phyloP scores from a whole-genome alignment of 2,797 vertebrate species.

The Hyperoplus immaculatus region DNA sequence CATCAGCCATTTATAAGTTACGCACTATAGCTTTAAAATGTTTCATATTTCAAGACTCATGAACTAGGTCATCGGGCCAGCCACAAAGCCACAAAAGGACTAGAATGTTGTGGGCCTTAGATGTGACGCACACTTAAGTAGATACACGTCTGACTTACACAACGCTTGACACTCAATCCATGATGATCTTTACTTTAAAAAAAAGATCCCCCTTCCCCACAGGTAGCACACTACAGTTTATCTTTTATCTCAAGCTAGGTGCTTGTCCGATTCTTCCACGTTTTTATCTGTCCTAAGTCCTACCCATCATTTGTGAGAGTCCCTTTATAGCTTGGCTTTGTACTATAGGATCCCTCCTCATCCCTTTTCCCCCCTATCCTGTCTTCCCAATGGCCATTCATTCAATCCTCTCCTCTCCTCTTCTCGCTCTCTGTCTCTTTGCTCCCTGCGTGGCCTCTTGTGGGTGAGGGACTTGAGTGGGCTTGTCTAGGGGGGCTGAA shows the following conservation, averaged over 20 bases:
- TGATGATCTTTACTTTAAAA: conserved; percentile 10
- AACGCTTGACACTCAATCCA: conserved; percentile 23
- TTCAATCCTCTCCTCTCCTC: conserved; percentile 68
- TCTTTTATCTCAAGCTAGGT: conserved; percentile 32
- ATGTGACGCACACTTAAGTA: conserved; percentile 8
- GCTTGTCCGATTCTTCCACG: conserved; percentile 42
- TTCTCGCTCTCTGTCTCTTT: conserved; percentile 65
- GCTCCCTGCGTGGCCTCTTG: conserved; percentile 79
- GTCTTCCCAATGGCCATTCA: conserved; percentile 55
- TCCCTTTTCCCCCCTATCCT: conserved; percentile 46
- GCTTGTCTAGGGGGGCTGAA: conserved; percentile 81
- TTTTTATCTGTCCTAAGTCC: conserved; percentile 55
- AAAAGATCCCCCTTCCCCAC: conserved; percentile 17
- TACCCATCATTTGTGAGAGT: conserved; percentile 44
- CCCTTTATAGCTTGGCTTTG: conserved; percentile 56
- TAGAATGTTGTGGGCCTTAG: neutral
- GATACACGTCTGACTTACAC: conserved; percentile 1
- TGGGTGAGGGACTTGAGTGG: conserved; percentile 75
- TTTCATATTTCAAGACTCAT: neutral
- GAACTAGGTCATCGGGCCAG: no score
- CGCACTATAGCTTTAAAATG: neutral
- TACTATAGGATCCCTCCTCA: conserved; percentile 51
- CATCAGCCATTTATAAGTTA: no score
- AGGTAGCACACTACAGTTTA: conserved; percentile 20
- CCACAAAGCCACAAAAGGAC: neutral